These are phyloP conservation scores for Drosophila obscura DNA, from an alignment of 1,140 invertebrate genomes.

Conservation along the genomic window DNA sequence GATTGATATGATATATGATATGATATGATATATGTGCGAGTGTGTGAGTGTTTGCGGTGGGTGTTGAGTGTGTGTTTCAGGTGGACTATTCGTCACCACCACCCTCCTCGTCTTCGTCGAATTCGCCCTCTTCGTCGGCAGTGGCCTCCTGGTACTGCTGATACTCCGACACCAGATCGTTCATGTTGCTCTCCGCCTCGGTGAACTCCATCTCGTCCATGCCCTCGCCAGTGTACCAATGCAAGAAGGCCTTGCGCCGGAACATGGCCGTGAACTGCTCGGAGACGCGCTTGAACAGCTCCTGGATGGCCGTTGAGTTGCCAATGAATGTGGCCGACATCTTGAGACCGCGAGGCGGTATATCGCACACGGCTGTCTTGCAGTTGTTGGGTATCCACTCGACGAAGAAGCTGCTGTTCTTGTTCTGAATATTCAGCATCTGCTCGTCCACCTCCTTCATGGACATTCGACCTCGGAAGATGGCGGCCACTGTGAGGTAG, in stretches of 20 bases:
- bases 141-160: slow-evolving; percentile 94
- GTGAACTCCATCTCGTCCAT: slow-evolving; percentile 95
- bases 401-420: slow-evolving; percentile 92
- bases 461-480: slow-evolving; percentile 91
- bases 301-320: slow-evolving; percentile 89
- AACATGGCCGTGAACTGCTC: slow-evolving; percentile 90
- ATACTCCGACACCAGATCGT: slow-evolving; percentile 94
- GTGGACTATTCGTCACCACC: slow-evolving; percentile 84
- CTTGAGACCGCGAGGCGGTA: slow-evolving; percentile 88
- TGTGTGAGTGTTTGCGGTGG: background rate
- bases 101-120: slow-evolving; percentile 87
- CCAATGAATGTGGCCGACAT: slow-evolving; percentile 90
- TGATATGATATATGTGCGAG: background rate
- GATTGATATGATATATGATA: background rate
- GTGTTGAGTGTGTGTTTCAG: background rate
- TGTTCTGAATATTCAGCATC: slow-evolving; percentile 92
- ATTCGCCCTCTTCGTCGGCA: slow-evolving; percentile 88
- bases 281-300: slow-evolving; percentile 88
- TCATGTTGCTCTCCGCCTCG: slow-evolving; percentile 91
- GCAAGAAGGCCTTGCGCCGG: slow-evolving; percentile 91
- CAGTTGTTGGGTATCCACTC: slow-evolving; percentile 93
- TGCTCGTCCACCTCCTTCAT: slow-evolving; percentile 88
- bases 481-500: slow-evolving; percentile 89
- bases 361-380: slow-evolving; percentile 90
- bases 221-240: slow-evolving; percentile 92